These are phyloP conservation scores for Empidonax traillii DNA, from an alignment of 2,113 vertebrate species.

Conservation along the genomic window DNA sequence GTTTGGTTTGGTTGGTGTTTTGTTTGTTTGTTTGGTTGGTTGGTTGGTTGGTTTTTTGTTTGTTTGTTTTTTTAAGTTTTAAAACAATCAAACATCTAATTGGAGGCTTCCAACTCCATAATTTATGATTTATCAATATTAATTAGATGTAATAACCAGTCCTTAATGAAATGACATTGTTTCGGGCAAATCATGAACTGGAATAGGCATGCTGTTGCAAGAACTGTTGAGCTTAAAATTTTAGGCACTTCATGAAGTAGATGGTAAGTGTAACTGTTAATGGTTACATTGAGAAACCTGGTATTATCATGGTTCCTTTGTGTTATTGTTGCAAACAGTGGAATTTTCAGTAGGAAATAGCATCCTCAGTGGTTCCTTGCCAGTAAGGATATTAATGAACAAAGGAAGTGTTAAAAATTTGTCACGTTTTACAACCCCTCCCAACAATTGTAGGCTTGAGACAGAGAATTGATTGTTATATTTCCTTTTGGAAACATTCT, in stretches of 20 bases:
- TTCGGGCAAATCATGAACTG: background rate
- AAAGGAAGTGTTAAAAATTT: conserved; percentile 16
- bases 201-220: background rate
- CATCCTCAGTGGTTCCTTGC: conserved; percentile 1
- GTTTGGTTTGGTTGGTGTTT: background rate
- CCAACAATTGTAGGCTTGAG: background rate
- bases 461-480: background rate
- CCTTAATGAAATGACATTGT: background rate
- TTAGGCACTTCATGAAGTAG: background rate
- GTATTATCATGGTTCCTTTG: background rate
- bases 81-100: background rate
- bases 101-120: background rate
- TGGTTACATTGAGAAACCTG: background rate
- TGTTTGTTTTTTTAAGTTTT: background rate
- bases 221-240: background rate
- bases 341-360: conserved; percentile 21
- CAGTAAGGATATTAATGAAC: background rate
- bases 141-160: background rate
- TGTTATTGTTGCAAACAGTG: background rate
- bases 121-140: background rate
- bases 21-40: background rate
- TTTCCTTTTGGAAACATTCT: background rate
- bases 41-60: background rate
- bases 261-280: background rate
- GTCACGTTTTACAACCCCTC: background rate